Base-by-base conservation (phyloP, 2,888 invertebrate genomes). In the Leptopilina syphax region DNA sequence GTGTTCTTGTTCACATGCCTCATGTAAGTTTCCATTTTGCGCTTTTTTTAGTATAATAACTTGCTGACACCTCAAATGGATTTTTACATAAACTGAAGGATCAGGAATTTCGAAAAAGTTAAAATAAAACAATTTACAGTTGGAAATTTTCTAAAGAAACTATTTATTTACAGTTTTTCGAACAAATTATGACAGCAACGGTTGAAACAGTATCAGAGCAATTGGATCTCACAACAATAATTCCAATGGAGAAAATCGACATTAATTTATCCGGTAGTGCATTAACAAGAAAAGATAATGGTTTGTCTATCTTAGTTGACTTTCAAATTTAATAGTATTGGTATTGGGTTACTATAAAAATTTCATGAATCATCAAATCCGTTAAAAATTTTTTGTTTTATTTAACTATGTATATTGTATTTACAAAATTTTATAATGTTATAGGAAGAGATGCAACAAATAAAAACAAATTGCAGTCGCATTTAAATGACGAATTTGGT, bases 131-230 rank as follows among this genome's bases (percentile, higher is more conserved):
- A n/a, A 57, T 57, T 13, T 60, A 3, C n/a, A 60, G 6, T 57
- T 10, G n/a, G 57, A 13, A 44, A 6, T 44, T 8, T 57, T 13
- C 0, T n/a, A 57, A 57, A 57, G 0, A 57, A 57, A n/a, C n/a
- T 44, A 44, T 44, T 6, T 44, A 1, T 44, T 44, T 44, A 12
- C 93, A 90, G 91, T 91, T 91, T 88, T 91, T 91, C 88, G 91
- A 91, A 89, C 94, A 97, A 97, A 97, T 97, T 90, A 97, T 97
- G 96, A 97, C 98, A 86, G 98, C 98, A 41, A 97, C 97, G n/a
- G 97, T 98, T 88, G 97, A 98, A 93, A 98, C 97, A 60, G 97
- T 98, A 84, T 96, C 96, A 82, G 97, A 97, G 91, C 96, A 97
- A 92, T 93, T 98, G 89, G 98, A 98, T 92, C 94, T 98, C 90